These are phyloP conservation scores for Stegodyphus dumicola DNA, from an alignment of 1,140 invertebrate species.

Conservation along the genomic window DNA sequence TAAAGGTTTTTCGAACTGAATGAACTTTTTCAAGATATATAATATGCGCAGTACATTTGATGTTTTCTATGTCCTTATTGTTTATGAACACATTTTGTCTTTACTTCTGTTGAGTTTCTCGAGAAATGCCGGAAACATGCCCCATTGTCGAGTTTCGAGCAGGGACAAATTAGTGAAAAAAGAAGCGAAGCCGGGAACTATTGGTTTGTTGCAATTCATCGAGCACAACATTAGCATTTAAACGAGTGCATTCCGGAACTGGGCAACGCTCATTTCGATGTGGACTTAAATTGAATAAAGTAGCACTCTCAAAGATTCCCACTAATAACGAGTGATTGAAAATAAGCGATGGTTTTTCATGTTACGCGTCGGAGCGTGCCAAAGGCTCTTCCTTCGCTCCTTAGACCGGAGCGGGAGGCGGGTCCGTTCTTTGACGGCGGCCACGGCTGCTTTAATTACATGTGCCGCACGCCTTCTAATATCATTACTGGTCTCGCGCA, in stretches of 20 bases:
- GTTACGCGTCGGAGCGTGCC: too few relatives aligned
- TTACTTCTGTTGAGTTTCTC: too few relatives aligned
- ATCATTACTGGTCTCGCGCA: constrained; percentile 53
- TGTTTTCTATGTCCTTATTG: too few relatives aligned
- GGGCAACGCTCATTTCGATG: background rate
- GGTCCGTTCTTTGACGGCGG: constrained; percentile 30
- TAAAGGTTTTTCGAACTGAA: too few relatives aligned
- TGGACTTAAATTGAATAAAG: background rate
- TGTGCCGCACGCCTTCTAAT: constrained; percentile 55
- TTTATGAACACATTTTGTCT: too few relatives aligned
- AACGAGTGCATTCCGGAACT: background rate
- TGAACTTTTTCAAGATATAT: too few relatives aligned
- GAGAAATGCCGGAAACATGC: too few relatives aligned
- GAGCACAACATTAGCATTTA: background rate
- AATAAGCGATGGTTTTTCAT: background rate
- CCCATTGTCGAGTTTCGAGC: too few relatives aligned
- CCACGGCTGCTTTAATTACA: constrained; percentile 40
- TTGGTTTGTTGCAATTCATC: background rate
- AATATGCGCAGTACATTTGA: too few relatives aligned
- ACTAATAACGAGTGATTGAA: background rate
- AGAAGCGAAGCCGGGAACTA: too few relatives aligned
- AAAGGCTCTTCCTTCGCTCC: background rate
- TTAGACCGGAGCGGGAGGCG: constrained; percentile 7
- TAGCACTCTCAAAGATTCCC: background rate
- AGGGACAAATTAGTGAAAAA: too few relatives aligned